Percentiles rank a stretch among this genome's conserved stretches.
Conservation (phyloP, 1,140 invertebrate species). For the Luehdorfia chinensis region DNA sequence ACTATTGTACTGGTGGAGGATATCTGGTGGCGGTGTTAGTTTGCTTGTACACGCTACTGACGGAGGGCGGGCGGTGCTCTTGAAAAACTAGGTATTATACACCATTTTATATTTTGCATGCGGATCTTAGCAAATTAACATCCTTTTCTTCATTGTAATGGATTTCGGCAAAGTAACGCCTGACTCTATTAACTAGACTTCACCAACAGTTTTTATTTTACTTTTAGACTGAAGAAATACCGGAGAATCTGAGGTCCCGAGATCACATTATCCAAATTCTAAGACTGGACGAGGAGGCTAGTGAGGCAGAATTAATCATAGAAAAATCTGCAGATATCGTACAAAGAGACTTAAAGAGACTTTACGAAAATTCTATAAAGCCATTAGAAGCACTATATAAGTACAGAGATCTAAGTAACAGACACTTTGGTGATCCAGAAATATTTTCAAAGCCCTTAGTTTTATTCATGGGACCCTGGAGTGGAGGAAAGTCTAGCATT, state of each 20-base stretch:
- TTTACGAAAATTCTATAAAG: conserved; percentile 93
- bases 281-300: conserved; percentile 86
- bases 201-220: too few relatives aligned
- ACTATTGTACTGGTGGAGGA: too few relatives aligned
- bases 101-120: too few relatives aligned
- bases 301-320: conserved; percentile 83
- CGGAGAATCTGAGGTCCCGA: conserved; percentile 85
- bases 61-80: too few relatives aligned
- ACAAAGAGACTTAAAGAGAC: conserved; percentile 89
- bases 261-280: conserved; percentile 90
- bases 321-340: conserved; percentile 86
- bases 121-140: too few relatives aligned
- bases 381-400: conserved; percentile 94
- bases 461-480: conserved; percentile 97
- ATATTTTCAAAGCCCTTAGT: conserved; percentile 96
- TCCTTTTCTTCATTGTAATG: too few relatives aligned
- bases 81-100: too few relatives aligned
- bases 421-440: conserved; percentile 95
- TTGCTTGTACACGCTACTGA: too few relatives aligned
- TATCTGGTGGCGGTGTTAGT: too few relatives aligned
- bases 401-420: conserved; percentile 93
- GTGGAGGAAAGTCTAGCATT: conserved; percentile 95
- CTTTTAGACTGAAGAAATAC: conserved; percentile 85
- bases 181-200: too few relatives aligned
- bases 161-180: too few relatives aligned